These are phyloP conservation scores for Albula goreensis DNA, from an alignment of 2,113 vertebrate species.

Conservation along the genomic window DNA sequence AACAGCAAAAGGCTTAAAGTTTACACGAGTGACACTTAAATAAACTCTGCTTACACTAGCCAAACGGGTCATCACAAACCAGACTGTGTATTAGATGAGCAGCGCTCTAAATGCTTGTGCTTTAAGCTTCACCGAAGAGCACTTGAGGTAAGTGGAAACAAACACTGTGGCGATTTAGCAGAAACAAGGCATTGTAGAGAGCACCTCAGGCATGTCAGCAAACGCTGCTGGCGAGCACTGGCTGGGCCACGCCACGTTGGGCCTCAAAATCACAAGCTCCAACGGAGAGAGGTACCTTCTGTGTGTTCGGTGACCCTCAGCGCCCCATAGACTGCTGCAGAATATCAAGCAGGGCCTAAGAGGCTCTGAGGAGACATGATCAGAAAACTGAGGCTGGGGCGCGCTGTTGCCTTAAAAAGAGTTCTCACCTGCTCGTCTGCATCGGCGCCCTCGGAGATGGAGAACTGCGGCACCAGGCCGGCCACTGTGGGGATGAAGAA, in stretches of 20 bases:
- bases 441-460: constrained; percentile 53
- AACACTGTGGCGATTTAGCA: no score
- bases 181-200: no score
- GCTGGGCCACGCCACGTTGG: background rate
- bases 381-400: background rate
- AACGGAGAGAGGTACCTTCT: background rate
- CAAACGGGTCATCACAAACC: no score
- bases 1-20: no score
- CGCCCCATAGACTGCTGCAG: background rate
- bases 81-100: no score
- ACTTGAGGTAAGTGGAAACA: no score
- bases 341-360: background rate
- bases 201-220: background rate
- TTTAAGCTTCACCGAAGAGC: no score
- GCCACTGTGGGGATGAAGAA: constrained; percentile 94
- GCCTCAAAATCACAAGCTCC: background rate
- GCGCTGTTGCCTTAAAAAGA: background rate
- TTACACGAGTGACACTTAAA: no score
- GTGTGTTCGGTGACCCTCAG: background rate
- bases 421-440: constrained; percentile 67
- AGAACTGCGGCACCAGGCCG: constrained; percentile 83
- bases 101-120: no score
- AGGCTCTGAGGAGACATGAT: background rate
- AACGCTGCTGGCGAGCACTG: background rate
- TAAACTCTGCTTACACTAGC: no score